Evolutionary conservation across 2,113 vertebrate genomes (phyloP).

Genomic region (Spheniscus mendiculus): DNA sequence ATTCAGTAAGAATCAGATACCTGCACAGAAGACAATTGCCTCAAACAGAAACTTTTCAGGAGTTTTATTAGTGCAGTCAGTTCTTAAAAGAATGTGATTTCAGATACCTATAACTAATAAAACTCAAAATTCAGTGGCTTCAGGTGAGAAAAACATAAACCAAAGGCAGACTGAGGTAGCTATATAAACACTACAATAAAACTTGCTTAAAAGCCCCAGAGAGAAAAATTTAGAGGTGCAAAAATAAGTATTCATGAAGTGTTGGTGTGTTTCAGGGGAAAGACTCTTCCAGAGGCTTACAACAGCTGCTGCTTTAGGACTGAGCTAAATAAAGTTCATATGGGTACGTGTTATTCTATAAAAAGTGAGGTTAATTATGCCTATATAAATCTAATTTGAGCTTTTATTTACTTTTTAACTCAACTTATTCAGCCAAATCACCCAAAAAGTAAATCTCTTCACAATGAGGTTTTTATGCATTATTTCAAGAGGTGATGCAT

Average conservation of each 20-base stretch:
- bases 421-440: not conserved
- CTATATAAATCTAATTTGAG: not conserved
- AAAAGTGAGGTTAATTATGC: not conserved
- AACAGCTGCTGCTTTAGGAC: not conserved
- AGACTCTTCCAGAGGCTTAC: not conserved
- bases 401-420: not conserved
- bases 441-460: not conserved
- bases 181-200: conserved; percentile 9
- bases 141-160: conserved; percentile 10
- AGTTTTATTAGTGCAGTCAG: not conserved
- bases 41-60: not conserved
- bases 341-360: not conserved
- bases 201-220: not conserved
- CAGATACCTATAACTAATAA: not conserved
- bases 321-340: not conserved
- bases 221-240: not conserved
- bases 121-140: not conserved
- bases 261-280: not conserved
- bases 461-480: not conserved
- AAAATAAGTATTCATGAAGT: not conserved
- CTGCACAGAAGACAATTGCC: not conserved
- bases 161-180: not conserved
- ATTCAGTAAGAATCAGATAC: not conserved
- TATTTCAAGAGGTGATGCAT: not conserved
- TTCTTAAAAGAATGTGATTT: not conserved